Conservation (phyloP, 2,888 invertebrate species). For the Rhopalosiphum nymphaeae region DNA sequence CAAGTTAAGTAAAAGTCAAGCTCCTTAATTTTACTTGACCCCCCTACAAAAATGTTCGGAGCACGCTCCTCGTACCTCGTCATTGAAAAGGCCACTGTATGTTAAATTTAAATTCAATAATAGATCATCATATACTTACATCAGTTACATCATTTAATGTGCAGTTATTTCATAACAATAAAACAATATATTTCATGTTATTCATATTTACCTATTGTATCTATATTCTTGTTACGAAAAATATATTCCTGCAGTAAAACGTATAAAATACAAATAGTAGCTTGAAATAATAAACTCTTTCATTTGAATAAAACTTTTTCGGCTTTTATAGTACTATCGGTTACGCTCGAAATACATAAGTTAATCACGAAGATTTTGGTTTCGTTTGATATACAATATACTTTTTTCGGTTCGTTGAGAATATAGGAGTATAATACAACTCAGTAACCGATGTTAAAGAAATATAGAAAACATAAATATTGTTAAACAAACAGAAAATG, state of each 20-base stretch:
- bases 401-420: neutral
- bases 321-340: neutral
- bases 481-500: slow-evolving; percentile 4
- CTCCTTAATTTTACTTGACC: too few species aligned
- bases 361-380: neutral
- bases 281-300: neutral
- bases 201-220: neutral
- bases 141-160: too few species aligned
- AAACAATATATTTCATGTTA: neutral
- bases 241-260: neutral
- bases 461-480: neutral
- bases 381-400: neutral
- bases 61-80: too few species aligned
- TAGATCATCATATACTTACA: too few species aligned
- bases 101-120: too few species aligned
- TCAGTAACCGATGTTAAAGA: neutral
- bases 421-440: neutral
- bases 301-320: neutral
- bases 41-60: too few species aligned
- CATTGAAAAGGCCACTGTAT: too few species aligned
- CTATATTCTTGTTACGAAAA: neutral
- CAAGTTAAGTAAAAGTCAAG: too few species aligned
- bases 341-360: slow-evolving; percentile 17
- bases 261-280: neutral
- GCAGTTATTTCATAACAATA: neutral